These are phyloP conservation scores for Diarsia rubi DNA, from an alignment of 2,888 invertebrate species.

Conservation along the genomic window DNA sequence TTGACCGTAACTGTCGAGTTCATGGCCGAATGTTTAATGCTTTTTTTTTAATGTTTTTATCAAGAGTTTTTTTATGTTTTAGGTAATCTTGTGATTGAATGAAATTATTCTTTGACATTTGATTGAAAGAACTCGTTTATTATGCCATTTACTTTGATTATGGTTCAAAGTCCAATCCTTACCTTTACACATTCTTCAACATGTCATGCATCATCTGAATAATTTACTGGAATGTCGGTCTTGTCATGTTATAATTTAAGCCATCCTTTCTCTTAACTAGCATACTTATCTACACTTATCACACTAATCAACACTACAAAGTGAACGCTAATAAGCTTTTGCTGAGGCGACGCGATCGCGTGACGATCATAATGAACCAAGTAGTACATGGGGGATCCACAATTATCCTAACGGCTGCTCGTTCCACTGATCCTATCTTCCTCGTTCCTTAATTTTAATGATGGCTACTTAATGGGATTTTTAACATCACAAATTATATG, in stretches of 20 bases:
- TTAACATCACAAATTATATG: conserved; percentile 62
- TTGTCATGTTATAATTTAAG: conserved; percentile 20
- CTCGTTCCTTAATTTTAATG: conserved; percentile 60
- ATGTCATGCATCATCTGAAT: neutral
- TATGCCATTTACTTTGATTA: neutral
- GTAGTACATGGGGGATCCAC: conserved; percentile 62
- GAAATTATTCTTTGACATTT: conserved; percentile 33
- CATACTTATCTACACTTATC: conserved; percentile 46
- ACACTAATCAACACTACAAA: conserved; percentile 52
- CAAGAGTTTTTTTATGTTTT: neutral
- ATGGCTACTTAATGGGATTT: conserved; percentile 62
- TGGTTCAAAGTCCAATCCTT: neutral
- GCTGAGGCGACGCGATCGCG: conserved; percentile 52
- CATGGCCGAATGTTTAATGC: conserved; percentile 48
- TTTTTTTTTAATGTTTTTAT: conserved; percentile 20
- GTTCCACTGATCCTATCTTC: conserved; percentile 61
- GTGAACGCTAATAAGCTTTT: conserved; percentile 48
- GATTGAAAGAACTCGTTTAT: neutral
- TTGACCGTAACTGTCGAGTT: conserved; percentile 57
- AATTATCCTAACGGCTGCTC: conserved; percentile 65
- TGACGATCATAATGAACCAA: conserved; percentile 61
- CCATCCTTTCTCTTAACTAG: conserved; percentile 47
- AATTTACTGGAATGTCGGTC: neutral
- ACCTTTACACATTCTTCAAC: neutral
- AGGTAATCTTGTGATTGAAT: conserved; percentile 39